A percentile compares a stretch with the other conserved stretches of the same genome.
These are phyloP conservation scores for Aromia moschata DNA, from an alignment of 2,888 invertebrate genomes.

Conservation along the genomic window DNA sequence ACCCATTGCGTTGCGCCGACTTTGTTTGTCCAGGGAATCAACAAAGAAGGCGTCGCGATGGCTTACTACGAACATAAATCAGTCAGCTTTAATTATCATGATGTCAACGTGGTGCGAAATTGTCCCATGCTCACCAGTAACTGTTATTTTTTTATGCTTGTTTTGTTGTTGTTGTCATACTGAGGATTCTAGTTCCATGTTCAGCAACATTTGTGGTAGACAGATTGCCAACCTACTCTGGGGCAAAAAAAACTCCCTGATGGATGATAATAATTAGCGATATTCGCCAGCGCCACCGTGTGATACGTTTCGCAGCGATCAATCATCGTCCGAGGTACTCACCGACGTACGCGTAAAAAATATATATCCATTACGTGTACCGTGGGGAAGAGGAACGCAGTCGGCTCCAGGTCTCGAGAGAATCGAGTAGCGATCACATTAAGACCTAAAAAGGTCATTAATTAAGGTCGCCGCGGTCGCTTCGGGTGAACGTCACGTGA, in stretches of 20 bases:
- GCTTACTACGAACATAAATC: no score
- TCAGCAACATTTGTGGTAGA: no score
- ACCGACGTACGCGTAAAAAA: background rate
- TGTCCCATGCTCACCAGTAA: no score
- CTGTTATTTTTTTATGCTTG: no score
- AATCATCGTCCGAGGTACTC: background rate
- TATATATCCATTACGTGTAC: background rate
- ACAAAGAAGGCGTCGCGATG: no score
- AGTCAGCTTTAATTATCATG: no score
- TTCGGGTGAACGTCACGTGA: conserved; percentile 15
- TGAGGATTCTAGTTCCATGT: no score
- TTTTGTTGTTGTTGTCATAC: no score
- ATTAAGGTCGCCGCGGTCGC: conserved; percentile 16
- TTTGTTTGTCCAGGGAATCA: background rate
- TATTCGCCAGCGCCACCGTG: conserved; percentile 1
- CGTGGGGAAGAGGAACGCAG: background rate
- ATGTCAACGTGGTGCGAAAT: no score
- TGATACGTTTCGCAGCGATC: background rate
- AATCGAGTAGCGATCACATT: background rate
- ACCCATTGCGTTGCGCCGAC: background rate
- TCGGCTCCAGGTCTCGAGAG: background rate
- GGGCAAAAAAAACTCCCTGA: background rate
- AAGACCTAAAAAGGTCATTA: conserved; percentile 11
- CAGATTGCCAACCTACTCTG: background rate
- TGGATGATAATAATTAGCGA: conserved; percentile 10